Base-by-base conservation (phyloP, 2,888 invertebrate genomes). In the Perizoma affinitatum region DNA sequence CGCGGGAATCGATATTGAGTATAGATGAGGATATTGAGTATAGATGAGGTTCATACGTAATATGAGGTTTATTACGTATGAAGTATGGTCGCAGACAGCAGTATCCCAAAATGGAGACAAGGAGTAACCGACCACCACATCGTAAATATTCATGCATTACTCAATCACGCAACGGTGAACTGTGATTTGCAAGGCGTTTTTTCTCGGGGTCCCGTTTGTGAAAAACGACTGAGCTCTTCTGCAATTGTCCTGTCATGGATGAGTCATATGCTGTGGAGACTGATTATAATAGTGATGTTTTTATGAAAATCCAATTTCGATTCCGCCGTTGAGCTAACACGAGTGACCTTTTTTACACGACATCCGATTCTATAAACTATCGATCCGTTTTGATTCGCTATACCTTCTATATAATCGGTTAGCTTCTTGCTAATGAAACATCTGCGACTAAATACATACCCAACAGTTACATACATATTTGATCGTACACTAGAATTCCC, bases 101-200 rank as follows among this genome's bases (percentile, higher is more conserved):
- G 58, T 76, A 71, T 78, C 73, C 83, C 86, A 76, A 84, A 88
- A 87, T 87, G 79, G 86, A 85, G 73, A 70, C 67, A 63, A 80
- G 77, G 83, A 79, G 84, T 88, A 49, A 54, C 57, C 46, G 43
- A 40, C 22, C 87, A 87, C 84, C 86, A 87, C 88, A 84, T 86
- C 82, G 88, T 90, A 88, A 90, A 91, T 91, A 90, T 90, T 89
- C 89, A 88, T 88, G 78, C 78, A 84, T 84, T 91, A 88, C 90
- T 89, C 84, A 90, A 91, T 90, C 86, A 84, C 82, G 80, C 82
- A 86, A 86, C 85, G 86, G 87, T 84, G 79, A 79, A 83, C 76
- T 83, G 82, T 72, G 22, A 22, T 22, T 22, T 22, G 22, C 22
- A 22, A 22, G 72, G 71, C 72, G 68, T 74, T 69, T 73, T 84